A percentile compares a stretch with the other conserved stretches of the same genome.
Conservation (phyloP, 2,888 invertebrate species). For the Ophion ventricosus region DNA sequence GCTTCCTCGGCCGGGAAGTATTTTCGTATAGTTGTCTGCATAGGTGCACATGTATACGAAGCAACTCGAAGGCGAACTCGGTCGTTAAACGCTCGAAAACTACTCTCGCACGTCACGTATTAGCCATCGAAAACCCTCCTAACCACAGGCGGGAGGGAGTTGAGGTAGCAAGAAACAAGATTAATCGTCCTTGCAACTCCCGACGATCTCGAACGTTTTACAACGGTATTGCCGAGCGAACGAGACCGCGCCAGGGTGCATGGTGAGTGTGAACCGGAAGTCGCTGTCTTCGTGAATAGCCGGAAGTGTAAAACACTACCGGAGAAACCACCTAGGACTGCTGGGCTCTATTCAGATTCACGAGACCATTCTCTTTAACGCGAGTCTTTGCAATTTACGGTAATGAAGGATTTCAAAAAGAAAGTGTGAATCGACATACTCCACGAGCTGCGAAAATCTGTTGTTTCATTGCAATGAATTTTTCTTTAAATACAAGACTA, state of each 20-base stretch:
- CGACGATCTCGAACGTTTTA: conserved; percentile 52
- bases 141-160: conserved; percentile 14
- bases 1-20: background rate
- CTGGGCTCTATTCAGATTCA: conserved; percentile 30
- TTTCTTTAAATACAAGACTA: background rate
- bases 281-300: conserved; percentile 15
- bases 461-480: background rate
- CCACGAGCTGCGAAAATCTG: background rate
- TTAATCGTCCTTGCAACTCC: conserved; percentile 58
- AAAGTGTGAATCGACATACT: conserved; percentile 14
- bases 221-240: conserved; percentile 19
- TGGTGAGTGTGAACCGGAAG: conserved; percentile 47
- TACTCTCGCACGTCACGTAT: conserved; percentile 47
- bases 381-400: conserved; percentile 18
- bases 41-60: conserved; percentile 8
- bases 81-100: conserved; percentile 47
- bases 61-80: conserved; percentile 13
- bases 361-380: conserved; percentile 16
- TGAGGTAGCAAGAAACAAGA: conserved; percentile 53
- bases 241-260: background rate
- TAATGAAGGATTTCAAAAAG: conserved; percentile 14
- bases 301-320: conserved; percentile 43
- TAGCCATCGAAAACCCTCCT: conserved; percentile 18
- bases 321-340: conserved; percentile 20
- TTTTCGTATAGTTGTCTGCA: conserved; percentile 10